These are phyloP conservation scores for Atrina japonica DNA, from an alignment of 2,888 invertebrate genomes.

Conservation along the genomic window DNA sequence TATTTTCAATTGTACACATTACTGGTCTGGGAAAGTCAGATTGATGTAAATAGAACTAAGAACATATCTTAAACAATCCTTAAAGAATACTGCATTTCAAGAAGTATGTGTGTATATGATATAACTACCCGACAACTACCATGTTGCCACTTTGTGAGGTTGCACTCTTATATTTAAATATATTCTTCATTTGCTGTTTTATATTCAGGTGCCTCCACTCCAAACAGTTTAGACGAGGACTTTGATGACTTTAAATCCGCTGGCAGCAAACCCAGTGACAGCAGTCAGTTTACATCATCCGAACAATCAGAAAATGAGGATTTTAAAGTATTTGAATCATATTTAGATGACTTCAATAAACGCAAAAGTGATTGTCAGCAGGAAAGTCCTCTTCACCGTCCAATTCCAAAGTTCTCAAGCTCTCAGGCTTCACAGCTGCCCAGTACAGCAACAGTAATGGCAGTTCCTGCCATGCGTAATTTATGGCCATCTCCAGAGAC, in stretches of 20 bases:
- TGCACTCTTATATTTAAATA: no score
- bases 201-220: slow-evolving; percentile 43
- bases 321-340: slow-evolving; percentile 71
- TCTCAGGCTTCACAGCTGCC: slow-evolving; percentile 33
- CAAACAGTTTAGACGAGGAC: slow-evolving; percentile 71
- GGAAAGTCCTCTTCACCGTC: slow-evolving; percentile 63
- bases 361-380: slow-evolving; percentile 52
- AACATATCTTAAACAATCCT: no score
- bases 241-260: slow-evolving; percentile 72
- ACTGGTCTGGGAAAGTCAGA: no score
- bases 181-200: slow-evolving; percentile 1
- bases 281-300: slow-evolving; percentile 71
- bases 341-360: slow-evolving; percentile 70
- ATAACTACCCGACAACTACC: no score
- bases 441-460: slow-evolving; percentile 21
- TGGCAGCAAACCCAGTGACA: slow-evolving; percentile 67
- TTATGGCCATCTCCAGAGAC: slow-evolving; percentile 31
- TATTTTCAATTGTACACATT: no score
- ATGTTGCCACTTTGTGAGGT: no score
- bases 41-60: no score
- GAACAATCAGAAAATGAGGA: slow-evolving; percentile 76
- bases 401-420: slow-evolving; percentile 51
- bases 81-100: no score
- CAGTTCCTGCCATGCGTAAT: slow-evolving; percentile 36
- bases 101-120: no score